phyloP scores from a whole-genome alignment of 2,888 invertebrate genomes.

The Cephus sareptanus region DNA sequence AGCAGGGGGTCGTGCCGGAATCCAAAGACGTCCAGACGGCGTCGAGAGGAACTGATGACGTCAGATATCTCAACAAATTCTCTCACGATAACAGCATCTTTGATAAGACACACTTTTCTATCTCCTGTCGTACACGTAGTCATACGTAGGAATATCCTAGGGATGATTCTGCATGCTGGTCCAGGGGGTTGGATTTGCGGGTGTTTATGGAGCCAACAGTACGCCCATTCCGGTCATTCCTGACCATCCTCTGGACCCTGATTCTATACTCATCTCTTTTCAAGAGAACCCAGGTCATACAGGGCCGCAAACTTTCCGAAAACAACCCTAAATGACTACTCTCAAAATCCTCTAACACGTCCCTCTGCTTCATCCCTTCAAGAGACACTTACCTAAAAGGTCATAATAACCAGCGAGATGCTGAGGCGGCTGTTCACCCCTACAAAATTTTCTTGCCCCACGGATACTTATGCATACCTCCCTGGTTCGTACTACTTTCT shows the following conservation, averaged over 20 bases:
- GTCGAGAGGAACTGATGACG: slow-evolving; percentile 12
- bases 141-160: not conserved
- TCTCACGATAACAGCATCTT: not conserved
- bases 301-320: not conserved
- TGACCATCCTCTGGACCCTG: slow-evolving; percentile 8
- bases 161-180: not conserved
- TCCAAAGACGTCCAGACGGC: slow-evolving; percentile 38
- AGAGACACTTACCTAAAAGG: slow-evolving; percentile 35
- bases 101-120: not conserved
- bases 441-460: not conserved
- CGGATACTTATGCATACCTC: not conserved
- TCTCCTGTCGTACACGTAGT: not conserved
- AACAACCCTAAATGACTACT: not conserved
- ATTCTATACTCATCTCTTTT: slow-evolving; percentile 4
- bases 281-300: not conserved
- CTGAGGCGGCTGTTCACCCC: slow-evolving; percentile 24
- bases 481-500: slow-evolving; percentile 6
- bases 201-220: slow-evolving; percentile 53
- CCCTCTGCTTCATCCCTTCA: slow-evolving; percentile 2
- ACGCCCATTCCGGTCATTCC: slow-evolving; percentile 42
- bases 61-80: not conserved
- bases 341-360: not conserved
- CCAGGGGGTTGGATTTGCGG: slow-evolving; percentile 38
- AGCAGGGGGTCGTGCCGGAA: slow-evolving; percentile 48
- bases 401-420: slow-evolving; percentile 24